phyloP scores from a whole-genome alignment of 2,888 invertebrate genomes.

The Strigamia crassipes region DNA sequence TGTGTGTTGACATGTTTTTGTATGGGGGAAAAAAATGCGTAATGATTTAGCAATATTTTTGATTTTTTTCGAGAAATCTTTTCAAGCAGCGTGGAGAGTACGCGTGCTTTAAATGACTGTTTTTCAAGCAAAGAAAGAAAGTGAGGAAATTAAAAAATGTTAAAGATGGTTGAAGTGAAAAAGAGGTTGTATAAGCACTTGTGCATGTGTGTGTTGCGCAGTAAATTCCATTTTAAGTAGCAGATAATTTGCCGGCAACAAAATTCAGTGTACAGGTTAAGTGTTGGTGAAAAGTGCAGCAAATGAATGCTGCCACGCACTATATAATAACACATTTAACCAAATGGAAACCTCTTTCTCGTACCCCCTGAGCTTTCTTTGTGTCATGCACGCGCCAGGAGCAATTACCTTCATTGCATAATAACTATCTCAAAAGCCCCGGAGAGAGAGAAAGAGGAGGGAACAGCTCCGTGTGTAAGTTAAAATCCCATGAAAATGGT shows the following conservation, averaged over 20 bases:
- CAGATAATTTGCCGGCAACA: constrained; percentile 42
- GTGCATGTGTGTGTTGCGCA: constrained; percentile 40
- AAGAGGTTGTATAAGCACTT: constrained; percentile 27
- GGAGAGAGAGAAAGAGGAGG: constrained; percentile 42
- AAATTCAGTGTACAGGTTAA: constrained; percentile 40
- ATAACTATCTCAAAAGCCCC: constrained; percentile 46
- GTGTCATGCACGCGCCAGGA: constrained; percentile 43
- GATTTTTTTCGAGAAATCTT: neutral
- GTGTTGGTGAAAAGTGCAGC: constrained; percentile 42
- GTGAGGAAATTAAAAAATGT: neutral
- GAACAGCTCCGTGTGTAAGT: constrained; percentile 43
- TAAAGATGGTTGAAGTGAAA: neutral
- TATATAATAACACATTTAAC: constrained; percentile 42
- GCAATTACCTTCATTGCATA: constrained; percentile 47
- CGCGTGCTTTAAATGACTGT: neutral
- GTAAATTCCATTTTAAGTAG: constrained; percentile 40
- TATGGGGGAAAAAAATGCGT: neutral
- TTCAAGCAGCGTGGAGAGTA: neutral
- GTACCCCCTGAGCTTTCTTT: constrained; percentile 42
- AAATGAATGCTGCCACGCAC: constrained; percentile 42
- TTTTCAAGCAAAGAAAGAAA: neutral
- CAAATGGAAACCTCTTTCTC: constrained; percentile 42
- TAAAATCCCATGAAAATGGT: constrained; percentile 46
- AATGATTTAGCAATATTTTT: neutral
- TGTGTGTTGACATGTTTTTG: constrained; percentile 9